These are phyloP conservation scores for Drosophila monieri DNA, from an alignment of 2,888 invertebrate genomes.

Conservation along the genomic window DNA sequence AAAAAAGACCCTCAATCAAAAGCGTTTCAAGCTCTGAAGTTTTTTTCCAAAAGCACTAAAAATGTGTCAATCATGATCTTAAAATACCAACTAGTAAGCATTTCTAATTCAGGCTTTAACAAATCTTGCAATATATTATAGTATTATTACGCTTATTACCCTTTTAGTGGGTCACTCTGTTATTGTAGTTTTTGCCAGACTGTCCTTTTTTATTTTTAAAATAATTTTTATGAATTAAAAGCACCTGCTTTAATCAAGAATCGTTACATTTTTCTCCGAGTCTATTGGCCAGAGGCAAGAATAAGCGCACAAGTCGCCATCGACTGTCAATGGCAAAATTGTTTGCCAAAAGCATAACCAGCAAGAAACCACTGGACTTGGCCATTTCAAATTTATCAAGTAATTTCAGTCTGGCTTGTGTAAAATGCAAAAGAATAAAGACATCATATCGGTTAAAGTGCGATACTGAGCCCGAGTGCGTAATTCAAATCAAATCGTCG, in stretches of 20 bases:
- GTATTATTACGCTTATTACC: too few relatives aligned
- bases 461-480: slow-evolving; percentile 5
- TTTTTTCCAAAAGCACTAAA: too few relatives aligned
- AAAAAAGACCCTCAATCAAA: neutral
- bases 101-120: too few relatives aligned
- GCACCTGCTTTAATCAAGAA: neutral
- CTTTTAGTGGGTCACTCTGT: too few relatives aligned
- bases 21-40: too few relatives aligned
- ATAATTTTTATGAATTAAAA: too few relatives aligned
- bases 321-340: slow-evolving; percentile 67
- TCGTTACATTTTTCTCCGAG: slow-evolving; percentile 2
- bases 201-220: neutral
- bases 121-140: too few relatives aligned
- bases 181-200: neutral
- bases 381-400: slow-evolving; percentile 1
- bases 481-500: slow-evolving; percentile 55
- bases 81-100: too few relatives aligned
- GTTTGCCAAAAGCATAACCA: slow-evolving; percentile 62
- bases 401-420: neutral
- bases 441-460: neutral
- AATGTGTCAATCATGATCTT: too few relatives aligned
- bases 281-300: slow-evolving; percentile 4
- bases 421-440: neutral
- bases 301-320: slow-evolving; percentile 55
- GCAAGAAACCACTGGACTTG: slow-evolving; percentile 5